Conservation (phyloP, 2,797 vertebrate species). For the Poeciliopsis turneri region DNA sequence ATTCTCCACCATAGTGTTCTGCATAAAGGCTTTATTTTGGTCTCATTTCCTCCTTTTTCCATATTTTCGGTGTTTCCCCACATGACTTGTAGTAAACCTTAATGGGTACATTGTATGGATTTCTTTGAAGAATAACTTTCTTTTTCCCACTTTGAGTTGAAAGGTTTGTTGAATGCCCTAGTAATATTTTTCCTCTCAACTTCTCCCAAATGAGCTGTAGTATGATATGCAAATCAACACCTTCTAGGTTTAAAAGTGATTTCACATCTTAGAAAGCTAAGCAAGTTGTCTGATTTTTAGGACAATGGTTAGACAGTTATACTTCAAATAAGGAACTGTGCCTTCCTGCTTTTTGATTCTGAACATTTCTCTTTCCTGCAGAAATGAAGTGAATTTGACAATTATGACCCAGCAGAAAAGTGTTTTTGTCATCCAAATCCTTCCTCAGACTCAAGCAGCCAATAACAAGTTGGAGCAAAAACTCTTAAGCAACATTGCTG, state of each 20-base stretch:
- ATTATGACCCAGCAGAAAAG: conserved; percentile 30
- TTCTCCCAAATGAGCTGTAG: neutral
- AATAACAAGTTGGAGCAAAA: neutral
- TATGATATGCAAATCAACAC: neutral
- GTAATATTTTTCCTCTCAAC: neutral
- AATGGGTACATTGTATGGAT: too few species aligned
- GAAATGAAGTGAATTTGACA: neutral
- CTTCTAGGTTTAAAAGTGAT: neutral
- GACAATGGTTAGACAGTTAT: neutral
- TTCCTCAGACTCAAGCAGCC: conserved; percentile 10
- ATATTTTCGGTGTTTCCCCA: neutral
- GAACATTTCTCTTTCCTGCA: conserved; percentile 16
- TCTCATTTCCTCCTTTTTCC: neutral
- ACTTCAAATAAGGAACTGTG: conserved; percentile 44
- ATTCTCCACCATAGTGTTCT: neutral
- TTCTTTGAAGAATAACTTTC: neutral
- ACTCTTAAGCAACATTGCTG: neutral
- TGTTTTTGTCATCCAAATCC: conserved; percentile 13
- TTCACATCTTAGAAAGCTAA: neutral
- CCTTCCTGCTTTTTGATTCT: conserved; percentile 3
- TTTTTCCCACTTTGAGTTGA: neutral
- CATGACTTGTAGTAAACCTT: neutral
- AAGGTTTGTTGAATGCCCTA: neutral
- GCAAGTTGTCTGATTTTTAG: neutral
- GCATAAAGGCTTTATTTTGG: neutral